These are phyloP conservation scores for Andrena marginata DNA, from an alignment of 2,888 invertebrate species.

Conservation along the genomic window DNA sequence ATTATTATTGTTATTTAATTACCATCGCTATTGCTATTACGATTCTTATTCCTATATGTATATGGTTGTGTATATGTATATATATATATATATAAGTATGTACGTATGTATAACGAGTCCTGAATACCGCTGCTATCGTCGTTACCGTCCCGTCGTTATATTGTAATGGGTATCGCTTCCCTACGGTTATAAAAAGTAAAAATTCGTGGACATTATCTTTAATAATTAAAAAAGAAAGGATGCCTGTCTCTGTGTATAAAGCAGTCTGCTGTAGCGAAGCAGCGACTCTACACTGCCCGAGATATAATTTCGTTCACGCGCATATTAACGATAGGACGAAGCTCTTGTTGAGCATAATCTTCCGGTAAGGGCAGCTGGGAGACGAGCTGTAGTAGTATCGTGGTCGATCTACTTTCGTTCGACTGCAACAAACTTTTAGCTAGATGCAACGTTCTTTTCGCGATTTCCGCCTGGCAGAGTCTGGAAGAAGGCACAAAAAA, in stretches of 20 bases:
- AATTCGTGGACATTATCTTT: constrained; percentile 2
- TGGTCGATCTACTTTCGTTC: constrained; percentile 73
- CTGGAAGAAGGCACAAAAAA: constrained; percentile 75
- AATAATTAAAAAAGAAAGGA: background rate
- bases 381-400: constrained; percentile 85
- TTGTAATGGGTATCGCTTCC: background rate
- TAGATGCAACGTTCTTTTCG: constrained; percentile 86
- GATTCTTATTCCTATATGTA: background rate
- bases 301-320: constrained; percentile 69
- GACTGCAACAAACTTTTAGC: constrained; percentile 85
- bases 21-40: constrained; percentile 8
- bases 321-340: constrained; percentile 80
- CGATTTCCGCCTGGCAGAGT: constrained; percentile 87
- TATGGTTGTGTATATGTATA: no score
- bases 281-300: constrained; percentile 32
- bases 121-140: background rate
- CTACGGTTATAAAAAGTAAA: constrained; percentile 19
- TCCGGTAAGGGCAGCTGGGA: constrained; percentile 87
- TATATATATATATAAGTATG: no score
- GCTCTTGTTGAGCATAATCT: constrained; percentile 87
- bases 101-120: no score
- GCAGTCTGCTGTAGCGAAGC: no score
- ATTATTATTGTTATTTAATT: background rate
- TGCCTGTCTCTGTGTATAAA: background rate
- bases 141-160: background rate